Percentiles rank a stretch among this genome's conserved stretches.
phyloP scores from a whole-genome alignment of 2,888 invertebrate species.

The Catocala fraxini region DNA sequence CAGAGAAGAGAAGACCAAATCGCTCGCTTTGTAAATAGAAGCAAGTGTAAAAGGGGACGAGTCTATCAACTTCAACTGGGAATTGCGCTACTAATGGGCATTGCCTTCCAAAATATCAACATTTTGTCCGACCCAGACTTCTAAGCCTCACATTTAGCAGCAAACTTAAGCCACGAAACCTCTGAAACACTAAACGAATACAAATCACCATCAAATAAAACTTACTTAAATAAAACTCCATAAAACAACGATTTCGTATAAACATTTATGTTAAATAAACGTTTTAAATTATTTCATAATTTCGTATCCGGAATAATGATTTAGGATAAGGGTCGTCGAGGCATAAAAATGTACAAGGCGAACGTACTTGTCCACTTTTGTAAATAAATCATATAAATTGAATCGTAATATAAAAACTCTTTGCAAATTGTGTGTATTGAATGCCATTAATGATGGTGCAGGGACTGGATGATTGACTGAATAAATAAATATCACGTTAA shows the following conservation, averaged over 20 bases:
- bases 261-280: constrained; percentile 7
- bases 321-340: constrained; percentile 18
- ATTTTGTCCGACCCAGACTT: too few species aligned
- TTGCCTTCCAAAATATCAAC: too few species aligned
- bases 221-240: too few species aligned
- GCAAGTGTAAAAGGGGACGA: too few species aligned
- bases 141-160: too few species aligned
- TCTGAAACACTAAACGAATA: too few species aligned
- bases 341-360: constrained; percentile 41
- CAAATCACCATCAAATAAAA: too few species aligned
- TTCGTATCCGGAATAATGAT: constrained; percentile 13
- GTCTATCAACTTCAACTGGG: too few species aligned
- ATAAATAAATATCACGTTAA: constrained; percentile 14
- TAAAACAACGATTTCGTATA: neutral
- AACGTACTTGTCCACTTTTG: constrained; percentile 29
- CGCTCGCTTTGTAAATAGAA: too few species aligned
- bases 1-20: too few species aligned
- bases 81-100: too few species aligned
- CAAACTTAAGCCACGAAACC: too few species aligned
- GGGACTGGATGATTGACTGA: constrained; percentile 15
- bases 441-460: constrained; percentile 8
- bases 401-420: constrained; percentile 18
- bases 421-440: constrained; percentile 5
- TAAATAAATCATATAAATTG: constrained; percentile 49
- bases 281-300: constrained; percentile 10